Evolutionary conservation across 1,140 invertebrate species (phyloP).

Genomic region (Probaryconus sp.): DNA sequence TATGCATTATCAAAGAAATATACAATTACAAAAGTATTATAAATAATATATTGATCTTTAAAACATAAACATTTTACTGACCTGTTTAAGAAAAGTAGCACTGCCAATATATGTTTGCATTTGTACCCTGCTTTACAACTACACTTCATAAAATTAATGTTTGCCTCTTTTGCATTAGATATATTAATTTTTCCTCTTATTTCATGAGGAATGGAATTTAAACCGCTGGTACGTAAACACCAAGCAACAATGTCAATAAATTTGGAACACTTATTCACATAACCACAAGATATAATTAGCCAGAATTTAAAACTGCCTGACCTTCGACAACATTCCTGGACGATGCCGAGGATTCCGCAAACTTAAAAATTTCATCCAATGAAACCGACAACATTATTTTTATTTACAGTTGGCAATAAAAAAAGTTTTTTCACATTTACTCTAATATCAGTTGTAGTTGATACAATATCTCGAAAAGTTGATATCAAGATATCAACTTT

Average conservation of each 20-base stretch:
- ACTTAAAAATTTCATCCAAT: neutral
- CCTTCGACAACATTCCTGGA: conserved; percentile 2
- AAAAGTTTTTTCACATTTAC: neutral
- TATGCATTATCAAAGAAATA: too few species aligned
- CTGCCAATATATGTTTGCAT: too few species aligned
- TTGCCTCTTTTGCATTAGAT: neutral
- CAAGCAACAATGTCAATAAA: neutral
- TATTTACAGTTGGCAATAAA: too few species aligned
- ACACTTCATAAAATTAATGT: neutral
- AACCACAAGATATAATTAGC: neutral
- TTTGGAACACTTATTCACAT: neutral
- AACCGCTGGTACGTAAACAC: neutral
- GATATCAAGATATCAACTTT: too few species aligned
- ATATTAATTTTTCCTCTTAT: neutral
- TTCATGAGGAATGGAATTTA: neutral
- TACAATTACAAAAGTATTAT: too few species aligned
- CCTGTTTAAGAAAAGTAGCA: too few species aligned
- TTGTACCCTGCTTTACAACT: conserved; percentile 2
- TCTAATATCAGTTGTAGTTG: too few species aligned
- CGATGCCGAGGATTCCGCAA: neutral
- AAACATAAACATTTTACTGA: too few species aligned
- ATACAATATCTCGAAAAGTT: too few species aligned
- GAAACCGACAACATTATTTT: neutral
- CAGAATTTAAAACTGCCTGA: neutral
- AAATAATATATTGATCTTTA: too few species aligned